Evolutionary conservation across 2,113 vertebrate genomes (phyloP).

Genomic region (Corydoras maculifer): DNA sequence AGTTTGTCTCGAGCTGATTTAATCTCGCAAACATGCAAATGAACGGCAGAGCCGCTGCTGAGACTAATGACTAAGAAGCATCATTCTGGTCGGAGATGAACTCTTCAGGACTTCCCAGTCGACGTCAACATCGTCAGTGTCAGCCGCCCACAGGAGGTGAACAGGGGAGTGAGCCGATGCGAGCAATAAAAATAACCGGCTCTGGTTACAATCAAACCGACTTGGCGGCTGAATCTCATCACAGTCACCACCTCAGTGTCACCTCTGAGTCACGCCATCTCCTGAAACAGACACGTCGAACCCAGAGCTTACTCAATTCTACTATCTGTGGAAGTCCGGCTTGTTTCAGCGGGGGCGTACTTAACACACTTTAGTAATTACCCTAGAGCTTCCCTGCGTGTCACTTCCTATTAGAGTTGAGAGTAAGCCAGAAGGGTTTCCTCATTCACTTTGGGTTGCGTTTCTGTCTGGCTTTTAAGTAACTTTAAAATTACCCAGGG

Average conservation of each 20-base stretch:
- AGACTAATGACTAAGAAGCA: no score
- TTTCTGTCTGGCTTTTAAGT: constrained; percentile 16
- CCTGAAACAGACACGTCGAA: background rate
- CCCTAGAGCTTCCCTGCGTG: constrained; percentile 40
- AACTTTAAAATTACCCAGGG: no score
- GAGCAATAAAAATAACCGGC: background rate
- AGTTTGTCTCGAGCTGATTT: no score
- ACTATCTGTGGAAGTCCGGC: constrained; percentile 44
- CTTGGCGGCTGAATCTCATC: constrained; percentile 8
- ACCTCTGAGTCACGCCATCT: constrained; percentile 17
- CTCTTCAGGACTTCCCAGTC: constrained; percentile 26
- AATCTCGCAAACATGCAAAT: no score
- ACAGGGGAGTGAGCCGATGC: constrained; percentile 14
- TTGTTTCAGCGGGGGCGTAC: constrained; percentile 23
- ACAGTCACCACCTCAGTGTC: constrained; percentile 2
- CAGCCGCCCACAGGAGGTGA: constrained; percentile 1
- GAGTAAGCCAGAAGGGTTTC: constrained; percentile 32
- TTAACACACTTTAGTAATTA: constrained; percentile 33
- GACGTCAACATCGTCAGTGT: constrained; percentile 1
- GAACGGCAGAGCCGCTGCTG: no score
- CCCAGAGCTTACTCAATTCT: constrained; percentile 20
- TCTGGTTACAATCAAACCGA: constrained; percentile 7
- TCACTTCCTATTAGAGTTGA: constrained; percentile 54
- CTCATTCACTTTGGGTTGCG: constrained; percentile 13
- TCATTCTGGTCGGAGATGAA: background rate